Evolutionary conservation across 2,113 vertebrate species (phyloP), one percentile per base, ranked within the genome.

Genomic region (Saguinus imperator): DNA sequence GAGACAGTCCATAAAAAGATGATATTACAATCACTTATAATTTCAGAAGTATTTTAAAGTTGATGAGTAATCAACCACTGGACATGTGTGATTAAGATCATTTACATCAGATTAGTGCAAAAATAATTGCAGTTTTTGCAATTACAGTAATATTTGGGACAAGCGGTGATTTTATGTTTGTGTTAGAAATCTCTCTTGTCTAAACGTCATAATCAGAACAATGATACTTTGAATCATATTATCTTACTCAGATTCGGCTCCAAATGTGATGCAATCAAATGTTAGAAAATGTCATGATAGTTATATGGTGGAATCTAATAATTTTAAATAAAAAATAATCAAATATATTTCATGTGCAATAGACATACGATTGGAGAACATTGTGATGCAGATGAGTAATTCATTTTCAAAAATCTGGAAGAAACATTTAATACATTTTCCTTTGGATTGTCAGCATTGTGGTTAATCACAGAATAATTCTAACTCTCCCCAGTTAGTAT

Each of bases 301-400:
- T 92, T 95, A 32, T 68, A 91, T 77, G 18, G 48, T 77, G 79
- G 55, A 89, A 45, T 88, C 11, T 94, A 92, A 87, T 73, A 55
- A 76, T 73, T 77, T 86, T 75, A 82, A 83, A 21, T 83, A n/a
- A 76, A 92, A 83, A 80, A 80, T 76, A 80, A 68, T 81, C 75
- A 88, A 82, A 29, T 73, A 75, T 73, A 27, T 89, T 90, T 86
- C 16, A 80, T 72, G 12, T 87, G 8, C 48, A 89, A 77, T 40
- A 82, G 64, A 93, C 23, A 88, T 40, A 61, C 8, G 57, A 8
- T 91, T 21, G 88, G 86, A 84, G 52, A 87, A 40, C 1, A 87
- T 18, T 61, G 1, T 87, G 9, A 52, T 40, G 32, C 35, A 90
- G 21, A 75, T 50, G 14, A 77, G 57, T 50, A 45, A 12, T 48